Conservation (phyloP, 2,113 vertebrate species). For the Mustelus asterias region DNA sequence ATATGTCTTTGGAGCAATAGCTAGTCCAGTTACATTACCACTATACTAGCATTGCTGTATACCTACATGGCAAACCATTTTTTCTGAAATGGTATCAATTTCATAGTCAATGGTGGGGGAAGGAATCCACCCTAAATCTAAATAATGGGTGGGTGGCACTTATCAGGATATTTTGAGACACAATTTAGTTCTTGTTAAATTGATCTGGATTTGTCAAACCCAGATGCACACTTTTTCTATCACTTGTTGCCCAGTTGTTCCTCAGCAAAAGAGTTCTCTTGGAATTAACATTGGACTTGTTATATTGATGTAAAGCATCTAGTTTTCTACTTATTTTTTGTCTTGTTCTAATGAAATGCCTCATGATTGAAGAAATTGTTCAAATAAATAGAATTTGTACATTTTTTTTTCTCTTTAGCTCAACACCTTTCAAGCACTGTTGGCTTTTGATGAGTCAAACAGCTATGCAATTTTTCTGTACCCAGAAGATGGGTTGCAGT, state of each 20-base stretch:
- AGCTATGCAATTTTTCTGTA: slow-evolving; percentile 84
- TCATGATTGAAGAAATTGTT: not conserved
- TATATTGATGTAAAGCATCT: not conserved
- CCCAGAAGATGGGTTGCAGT: slow-evolving; percentile 74
- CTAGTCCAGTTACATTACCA: no score
- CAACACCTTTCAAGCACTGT: slow-evolving; percentile 88
- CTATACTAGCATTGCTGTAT: not conserved
- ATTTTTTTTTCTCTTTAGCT: slow-evolving; percentile 52
- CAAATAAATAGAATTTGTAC: not conserved
- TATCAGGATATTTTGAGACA: not conserved
- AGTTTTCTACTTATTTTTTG: not conserved
- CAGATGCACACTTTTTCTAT: not conserved
- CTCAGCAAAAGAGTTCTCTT: not conserved
- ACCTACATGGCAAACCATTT: not conserved
- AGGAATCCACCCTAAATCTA: not conserved
- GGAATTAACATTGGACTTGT: not conserved
- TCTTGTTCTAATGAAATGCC: not conserved
- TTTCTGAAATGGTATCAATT: not conserved
- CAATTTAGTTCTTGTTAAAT: not conserved
- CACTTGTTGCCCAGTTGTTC: not conserved
- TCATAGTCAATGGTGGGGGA: not conserved
- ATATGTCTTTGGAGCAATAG: no score
- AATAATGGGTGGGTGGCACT: not conserved
- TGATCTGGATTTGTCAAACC: not conserved
- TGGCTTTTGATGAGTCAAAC: slow-evolving; percentile 72